Evolutionary conservation across 2,888 invertebrate species (phyloP).

Genomic region (Vesta saturnalis): DNA sequence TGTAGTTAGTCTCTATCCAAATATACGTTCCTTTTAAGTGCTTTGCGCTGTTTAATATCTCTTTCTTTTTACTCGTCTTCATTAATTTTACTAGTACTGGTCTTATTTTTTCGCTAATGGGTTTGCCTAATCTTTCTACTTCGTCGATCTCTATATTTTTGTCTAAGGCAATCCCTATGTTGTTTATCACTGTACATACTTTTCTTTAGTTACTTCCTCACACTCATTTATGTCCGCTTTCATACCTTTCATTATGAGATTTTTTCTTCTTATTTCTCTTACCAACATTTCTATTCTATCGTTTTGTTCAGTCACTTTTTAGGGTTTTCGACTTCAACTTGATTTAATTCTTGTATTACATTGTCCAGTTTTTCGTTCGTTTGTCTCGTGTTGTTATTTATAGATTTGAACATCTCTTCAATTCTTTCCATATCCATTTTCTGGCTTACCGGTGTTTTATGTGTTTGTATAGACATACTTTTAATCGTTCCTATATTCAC

Average conservation of each 20-base stretch:
- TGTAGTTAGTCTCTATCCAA: neutral
- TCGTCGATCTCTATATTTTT: neutral
- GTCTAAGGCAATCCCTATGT: neutral
- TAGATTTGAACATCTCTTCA: neutral
- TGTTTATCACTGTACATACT: conserved; percentile 6
- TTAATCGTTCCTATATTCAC: no score
- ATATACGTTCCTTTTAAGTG: neutral
- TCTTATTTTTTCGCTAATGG: neutral
- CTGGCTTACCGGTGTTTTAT: no score
- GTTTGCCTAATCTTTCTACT: neutral
- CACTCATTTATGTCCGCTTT: neutral
- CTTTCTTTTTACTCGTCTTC: conserved; percentile 6
- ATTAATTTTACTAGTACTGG: conserved; percentile 10
- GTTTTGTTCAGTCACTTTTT: neutral
- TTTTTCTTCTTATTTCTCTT: conserved; percentile 8
- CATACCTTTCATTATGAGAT: neutral
- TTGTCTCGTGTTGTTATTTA: neutral
- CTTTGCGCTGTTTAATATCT: conserved; percentile 9
- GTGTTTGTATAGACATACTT: no score
- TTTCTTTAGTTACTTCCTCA: conserved; percentile 4
- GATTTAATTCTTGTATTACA: neutral
- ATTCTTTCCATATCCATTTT: conserved; percentile 1
- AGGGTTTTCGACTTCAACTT: neutral
- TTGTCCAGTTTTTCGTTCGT: neutral
- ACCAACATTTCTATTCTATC: neutral